Conservation (phyloP, 1,140 invertebrate species). For the Drosophila sp. region DNA sequence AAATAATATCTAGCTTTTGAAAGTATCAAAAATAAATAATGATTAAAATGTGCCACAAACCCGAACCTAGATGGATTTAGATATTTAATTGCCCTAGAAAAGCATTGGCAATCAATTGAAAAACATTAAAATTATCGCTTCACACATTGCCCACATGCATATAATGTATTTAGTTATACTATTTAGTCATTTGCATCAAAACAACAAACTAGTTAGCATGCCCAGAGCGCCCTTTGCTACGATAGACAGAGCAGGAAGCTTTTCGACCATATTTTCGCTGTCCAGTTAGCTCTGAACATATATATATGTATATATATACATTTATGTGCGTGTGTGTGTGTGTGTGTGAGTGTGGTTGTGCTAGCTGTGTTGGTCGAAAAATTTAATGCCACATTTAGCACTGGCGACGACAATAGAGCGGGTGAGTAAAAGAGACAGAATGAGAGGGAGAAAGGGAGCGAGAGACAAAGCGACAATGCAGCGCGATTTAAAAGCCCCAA, state of each 20-base stretch:
- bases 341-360: conserved; percentile 16
- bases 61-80: too few species aligned
- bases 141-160: background rate
- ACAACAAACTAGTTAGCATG: conserved; percentile 21
- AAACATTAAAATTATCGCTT: background rate
- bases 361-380: conserved; percentile 60
- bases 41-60: too few species aligned
- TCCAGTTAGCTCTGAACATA: conserved; percentile 54
- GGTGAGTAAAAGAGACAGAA: background rate
- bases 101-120: too few species aligned
- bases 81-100: too few species aligned
- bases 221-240: conserved; percentile 18
- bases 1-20: background rate
- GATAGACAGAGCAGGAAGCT: conserved; percentile 1
- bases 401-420: conserved; percentile 43
- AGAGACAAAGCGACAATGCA: background rate
- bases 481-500: conserved; percentile 32
- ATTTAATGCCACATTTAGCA: conserved; percentile 79
- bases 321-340: conserved; percentile 24
- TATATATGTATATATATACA: conserved; percentile 18
- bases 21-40: too few species aligned
- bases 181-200: conserved; percentile 21
- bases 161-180: background rate
- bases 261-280: conserved; percentile 70
- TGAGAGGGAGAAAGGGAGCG: background rate